Evolutionary conservation across 1,140 invertebrate genomes (phyloP).

Genomic region (Aplysia californica): DNA sequence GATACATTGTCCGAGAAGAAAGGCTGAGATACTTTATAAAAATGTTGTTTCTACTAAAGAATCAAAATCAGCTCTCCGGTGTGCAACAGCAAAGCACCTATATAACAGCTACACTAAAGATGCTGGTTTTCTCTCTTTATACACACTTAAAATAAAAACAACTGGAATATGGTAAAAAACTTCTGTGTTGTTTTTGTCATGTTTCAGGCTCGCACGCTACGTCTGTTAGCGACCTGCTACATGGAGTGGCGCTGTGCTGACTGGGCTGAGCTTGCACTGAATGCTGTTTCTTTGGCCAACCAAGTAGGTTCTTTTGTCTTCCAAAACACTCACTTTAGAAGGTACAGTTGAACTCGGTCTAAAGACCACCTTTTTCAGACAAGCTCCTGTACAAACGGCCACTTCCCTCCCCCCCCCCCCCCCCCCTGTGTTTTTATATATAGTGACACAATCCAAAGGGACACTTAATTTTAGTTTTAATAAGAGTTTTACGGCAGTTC

Average conservation of each 20-base stretch:
- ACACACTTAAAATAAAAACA: neutral
- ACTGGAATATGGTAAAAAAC: neutral
- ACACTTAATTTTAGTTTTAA: too few species aligned
- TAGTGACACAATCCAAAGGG: too few species aligned
- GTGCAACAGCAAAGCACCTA: too few species aligned
- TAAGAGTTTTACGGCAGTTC: too few species aligned
- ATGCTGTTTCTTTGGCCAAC: slow-evolving; percentile 57
- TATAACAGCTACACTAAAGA: neutral
- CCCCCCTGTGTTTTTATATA: too few species aligned
- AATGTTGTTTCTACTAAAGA: neutral
- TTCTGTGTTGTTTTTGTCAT: neutral
- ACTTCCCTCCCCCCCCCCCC: too few species aligned
- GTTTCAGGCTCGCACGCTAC: slow-evolving; percentile 52
- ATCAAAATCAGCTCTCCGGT: too few species aligned
- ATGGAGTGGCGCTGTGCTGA: slow-evolving; percentile 47
- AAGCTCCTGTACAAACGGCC: too few species aligned
- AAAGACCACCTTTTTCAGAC: too few species aligned
- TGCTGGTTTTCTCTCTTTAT: neutral
- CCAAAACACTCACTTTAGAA: too few species aligned
- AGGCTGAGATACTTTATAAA: neutral
- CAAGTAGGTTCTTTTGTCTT: slow-evolving; percentile 50
- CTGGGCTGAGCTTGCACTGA: slow-evolving; percentile 52
- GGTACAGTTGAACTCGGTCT: too few species aligned
- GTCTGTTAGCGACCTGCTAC: slow-evolving; percentile 54
- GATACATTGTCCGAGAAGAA: too few species aligned